A percentile compares a stretch with the other conserved stretches of the same genome.
Evolutionary conservation across 2,888 invertebrate species (phyloP).

Genomic region (Phortica okadai): DNA sequence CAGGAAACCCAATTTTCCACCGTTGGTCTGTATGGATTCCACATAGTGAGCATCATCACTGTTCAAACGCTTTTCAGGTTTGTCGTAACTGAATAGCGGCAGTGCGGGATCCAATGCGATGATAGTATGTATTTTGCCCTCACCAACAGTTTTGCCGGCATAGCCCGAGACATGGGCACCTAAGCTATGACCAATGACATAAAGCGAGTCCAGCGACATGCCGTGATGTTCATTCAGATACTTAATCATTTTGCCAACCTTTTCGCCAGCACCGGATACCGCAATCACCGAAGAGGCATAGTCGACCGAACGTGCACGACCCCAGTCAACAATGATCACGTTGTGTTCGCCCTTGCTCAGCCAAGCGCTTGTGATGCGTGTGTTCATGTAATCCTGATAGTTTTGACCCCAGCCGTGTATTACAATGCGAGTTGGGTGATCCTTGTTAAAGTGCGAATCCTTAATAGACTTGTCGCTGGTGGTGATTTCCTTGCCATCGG

Average conservation of each 20-base stretch:
- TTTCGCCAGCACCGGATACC: slow-evolving; percentile 64
- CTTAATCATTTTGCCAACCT: slow-evolving; percentile 66
- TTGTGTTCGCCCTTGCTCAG: slow-evolving; percentile 79
- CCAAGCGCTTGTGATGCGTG: slow-evolving; percentile 75
- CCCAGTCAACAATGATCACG: slow-evolving; percentile 81
- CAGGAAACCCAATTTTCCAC: slow-evolving; percentile 69
- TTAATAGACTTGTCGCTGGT: slow-evolving; percentile 15
- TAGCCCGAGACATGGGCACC: slow-evolving; percentile 81
- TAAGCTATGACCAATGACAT: slow-evolving; percentile 80
- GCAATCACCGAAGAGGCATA: slow-evolving; percentile 79
- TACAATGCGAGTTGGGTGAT: slow-evolving; percentile 26
- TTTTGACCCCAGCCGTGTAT: slow-evolving; percentile 80
- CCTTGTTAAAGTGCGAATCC: slow-evolving; percentile 24
- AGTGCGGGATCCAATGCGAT: slow-evolving; percentile 77
- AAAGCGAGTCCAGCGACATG: slow-evolving; percentile 76
- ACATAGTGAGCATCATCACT: slow-evolving; percentile 70
- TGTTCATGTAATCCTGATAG: slow-evolving; percentile 74
- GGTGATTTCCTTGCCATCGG: slow-evolving; percentile 37
- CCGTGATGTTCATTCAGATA: slow-evolving; percentile 77
- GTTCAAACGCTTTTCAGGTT: slow-evolving; percentile 61
- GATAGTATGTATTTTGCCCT: slow-evolving; percentile 79
- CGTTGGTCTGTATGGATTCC: slow-evolving; percentile 74
- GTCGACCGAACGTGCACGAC: slow-evolving; percentile 78
- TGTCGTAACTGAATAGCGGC: slow-evolving; percentile 67
- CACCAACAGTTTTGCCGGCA: slow-evolving; percentile 79